Percentiles rank a stretch among this genome's conserved stretches.
Conservation (phyloP, 1,140 invertebrate genomes). For the Mesaphorura yosii region DNA sequence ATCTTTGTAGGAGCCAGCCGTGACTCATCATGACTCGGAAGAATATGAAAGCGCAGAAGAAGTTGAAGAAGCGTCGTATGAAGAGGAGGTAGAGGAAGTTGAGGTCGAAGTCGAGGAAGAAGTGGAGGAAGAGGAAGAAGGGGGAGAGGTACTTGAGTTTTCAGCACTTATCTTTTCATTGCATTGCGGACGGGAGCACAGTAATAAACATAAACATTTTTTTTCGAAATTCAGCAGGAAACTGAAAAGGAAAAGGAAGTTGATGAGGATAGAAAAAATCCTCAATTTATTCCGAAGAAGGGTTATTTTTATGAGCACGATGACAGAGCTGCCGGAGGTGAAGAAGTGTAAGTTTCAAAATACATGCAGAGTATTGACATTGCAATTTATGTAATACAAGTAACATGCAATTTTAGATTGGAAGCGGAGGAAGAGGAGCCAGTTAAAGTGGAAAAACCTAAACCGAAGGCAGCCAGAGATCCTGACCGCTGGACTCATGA, state of each 20-base stretch:
- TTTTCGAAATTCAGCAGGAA: too few relatives aligned
- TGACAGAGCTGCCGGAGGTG: constrained; percentile 61
- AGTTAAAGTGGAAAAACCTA: constrained; percentile 10
- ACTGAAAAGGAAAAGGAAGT: constrained; percentile 68
- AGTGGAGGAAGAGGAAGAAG: constrained; percentile 33
- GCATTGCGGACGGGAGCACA: not conserved
- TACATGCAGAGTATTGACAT: not conserved
- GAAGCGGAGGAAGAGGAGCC: constrained; percentile 17
- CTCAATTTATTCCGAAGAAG: constrained; percentile 89
- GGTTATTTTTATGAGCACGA: constrained; percentile 96
- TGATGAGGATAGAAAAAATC: constrained; percentile 89
- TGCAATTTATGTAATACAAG: not conserved
- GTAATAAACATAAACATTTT: not conserved
- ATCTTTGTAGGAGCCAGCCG: constrained; percentile 1
- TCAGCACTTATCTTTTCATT: constrained; percentile 29
- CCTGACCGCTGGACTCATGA: constrained; percentile 81
- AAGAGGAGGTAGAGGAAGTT: constrained; percentile 26
- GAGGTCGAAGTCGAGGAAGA: constrained; percentile 32
- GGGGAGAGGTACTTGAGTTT: constrained; percentile 37
- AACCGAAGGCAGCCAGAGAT: constrained; percentile 39
- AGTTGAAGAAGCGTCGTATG: constrained; percentile 29
- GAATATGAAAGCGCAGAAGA: constrained; percentile 32
- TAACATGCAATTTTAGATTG: not conserved
- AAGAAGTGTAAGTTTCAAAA: constrained; percentile 35
- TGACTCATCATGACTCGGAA: constrained; percentile 25